Evolutionary conservation across 2,113 vertebrate species (phyloP).

Genomic region (Pristiophorus japonicus): DNA sequence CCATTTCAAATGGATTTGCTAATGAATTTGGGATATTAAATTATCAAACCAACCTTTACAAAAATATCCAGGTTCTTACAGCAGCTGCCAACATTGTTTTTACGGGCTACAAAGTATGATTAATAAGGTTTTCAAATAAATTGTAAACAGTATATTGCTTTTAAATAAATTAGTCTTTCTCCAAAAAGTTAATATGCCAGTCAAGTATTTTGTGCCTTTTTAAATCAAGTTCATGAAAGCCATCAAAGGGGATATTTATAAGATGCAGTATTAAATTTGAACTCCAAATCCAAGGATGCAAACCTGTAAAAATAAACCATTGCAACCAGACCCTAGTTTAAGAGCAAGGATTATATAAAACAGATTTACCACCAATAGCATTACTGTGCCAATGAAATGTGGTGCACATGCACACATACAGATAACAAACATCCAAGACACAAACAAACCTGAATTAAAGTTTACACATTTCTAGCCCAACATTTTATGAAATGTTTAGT

Average conservation of each 20-base stretch:
- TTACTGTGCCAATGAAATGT: background rate
- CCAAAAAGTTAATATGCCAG: background rate
- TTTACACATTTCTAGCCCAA: background rate
- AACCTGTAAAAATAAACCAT: background rate
- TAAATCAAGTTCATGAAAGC: constrained; percentile 1
- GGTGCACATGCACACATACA: background rate
- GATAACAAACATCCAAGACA: background rate
- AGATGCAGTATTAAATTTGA: background rate
- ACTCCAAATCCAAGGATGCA: background rate
- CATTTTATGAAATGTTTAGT: background rate
- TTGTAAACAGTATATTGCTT: background rate
- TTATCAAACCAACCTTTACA: background rate
- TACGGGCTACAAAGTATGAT: background rate
- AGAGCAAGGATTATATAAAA: background rate
- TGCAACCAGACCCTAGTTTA: no score
- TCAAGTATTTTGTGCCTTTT: background rate
- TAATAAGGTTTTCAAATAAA: background rate
- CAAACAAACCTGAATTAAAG: background rate
- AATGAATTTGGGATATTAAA: background rate
- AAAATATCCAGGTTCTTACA: background rate
- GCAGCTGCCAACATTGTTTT: background rate
- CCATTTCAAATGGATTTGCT: background rate
- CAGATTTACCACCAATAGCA: background rate
- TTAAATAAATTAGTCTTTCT: background rate
- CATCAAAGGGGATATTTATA: background rate